Conservation (phyloP, 2,113 vertebrate species). For the Saguinus midas region DNA sequence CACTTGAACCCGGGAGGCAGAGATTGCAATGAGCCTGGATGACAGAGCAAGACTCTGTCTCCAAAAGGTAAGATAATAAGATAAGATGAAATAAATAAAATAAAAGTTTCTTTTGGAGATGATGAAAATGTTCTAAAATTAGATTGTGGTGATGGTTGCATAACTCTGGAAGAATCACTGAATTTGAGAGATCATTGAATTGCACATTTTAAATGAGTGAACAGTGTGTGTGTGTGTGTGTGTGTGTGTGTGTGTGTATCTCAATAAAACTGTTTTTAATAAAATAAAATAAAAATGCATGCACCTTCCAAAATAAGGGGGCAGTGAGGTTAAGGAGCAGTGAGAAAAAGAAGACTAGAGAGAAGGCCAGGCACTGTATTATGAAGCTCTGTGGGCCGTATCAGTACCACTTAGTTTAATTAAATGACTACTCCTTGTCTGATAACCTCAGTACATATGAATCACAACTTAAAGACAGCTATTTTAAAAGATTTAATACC, state of each 20-base stretch:
- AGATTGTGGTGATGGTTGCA: neutral
- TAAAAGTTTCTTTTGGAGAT: neutral
- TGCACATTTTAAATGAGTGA: neutral
- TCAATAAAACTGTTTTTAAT: neutral
- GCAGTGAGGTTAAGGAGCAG: neutral
- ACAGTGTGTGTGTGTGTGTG: neutral
- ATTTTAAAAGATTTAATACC: neutral
- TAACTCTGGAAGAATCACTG: neutral
- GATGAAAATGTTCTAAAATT: slow-evolving; percentile 5
- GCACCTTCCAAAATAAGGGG: neutral
- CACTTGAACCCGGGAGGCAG: too few relatives aligned
- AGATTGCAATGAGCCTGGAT: too few relatives aligned
- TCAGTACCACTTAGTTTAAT: neutral
- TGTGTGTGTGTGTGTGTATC: neutral
- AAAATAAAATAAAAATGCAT: neutral
- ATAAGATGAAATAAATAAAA: too few relatives aligned
- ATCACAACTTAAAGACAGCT: neutral
- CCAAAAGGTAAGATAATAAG: too few relatives aligned
- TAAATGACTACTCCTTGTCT: neutral
- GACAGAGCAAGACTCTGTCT: too few relatives aligned
- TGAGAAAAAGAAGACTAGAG: neutral
- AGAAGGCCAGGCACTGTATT: neutral
- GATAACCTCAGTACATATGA: neutral
- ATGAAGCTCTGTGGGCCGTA: neutral
- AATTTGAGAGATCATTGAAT: neutral